Base-by-base conservation (phyloP, 64 coral and sea anemone genomes). In the Actinia equina region DNA sequence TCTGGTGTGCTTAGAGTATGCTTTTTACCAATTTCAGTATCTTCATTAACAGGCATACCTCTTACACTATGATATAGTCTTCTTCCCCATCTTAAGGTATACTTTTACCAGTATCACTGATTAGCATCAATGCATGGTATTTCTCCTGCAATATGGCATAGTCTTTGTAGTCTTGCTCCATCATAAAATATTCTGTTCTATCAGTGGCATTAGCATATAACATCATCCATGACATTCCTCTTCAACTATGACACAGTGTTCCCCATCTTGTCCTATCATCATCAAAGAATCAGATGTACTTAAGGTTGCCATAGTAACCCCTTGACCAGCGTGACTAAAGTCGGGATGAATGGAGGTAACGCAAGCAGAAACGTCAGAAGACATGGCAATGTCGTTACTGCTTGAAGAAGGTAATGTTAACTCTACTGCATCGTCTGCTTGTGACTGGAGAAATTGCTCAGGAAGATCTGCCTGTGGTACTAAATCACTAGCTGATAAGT, bases 391-490 rank as follows among this genome's bases (percentile, higher is more conserved):
- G 15, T 74, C 69, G 15, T 9, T 30, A 74, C 27, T 74, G 16
- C 26, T 74, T 27, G 88, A 74, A 69, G 63, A 69, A 74, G 69
- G 69, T 74, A 74, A 74, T 58, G 88, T 42, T 20, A 94, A 81
- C 45, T 84, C 84, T 14, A 57, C 77, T 18, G 83, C 58, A 44
- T 94, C 92, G 44, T 94, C 92, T 30, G 87, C 78, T 27, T 94
- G 92, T 11, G 85, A 86, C 42, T 94, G 92, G 12, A 94, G 61
- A 71, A 94, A 88, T 17, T 94, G 41, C n/a, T 94, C 92, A 5
- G 92, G 92, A 15, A 94, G 83, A 19, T 79, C 84, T n/a, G 89
- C 83, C 49, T 89, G 92, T 18, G 92, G 83, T 3, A 87, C 85
- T 71, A 94, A 61, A 5, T 77, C 92, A 65, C 69, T 74, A 18